Base-by-base conservation (phyloP, 2,888 invertebrate genomes). In the Disparrhopalites patrizii region DNA sequence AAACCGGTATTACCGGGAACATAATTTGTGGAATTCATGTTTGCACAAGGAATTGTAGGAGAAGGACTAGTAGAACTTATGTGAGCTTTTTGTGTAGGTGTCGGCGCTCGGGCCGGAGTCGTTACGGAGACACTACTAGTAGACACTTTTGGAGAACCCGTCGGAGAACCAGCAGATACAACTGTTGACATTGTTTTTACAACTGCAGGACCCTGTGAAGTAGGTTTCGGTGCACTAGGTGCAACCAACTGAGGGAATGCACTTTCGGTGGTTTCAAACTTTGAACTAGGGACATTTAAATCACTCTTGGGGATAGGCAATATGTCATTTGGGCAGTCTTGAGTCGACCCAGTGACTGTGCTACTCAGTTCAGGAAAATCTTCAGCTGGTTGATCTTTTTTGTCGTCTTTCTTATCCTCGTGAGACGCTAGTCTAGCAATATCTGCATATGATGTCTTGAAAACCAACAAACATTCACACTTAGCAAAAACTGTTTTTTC, bases 301-400 rank as follows among this genome's bases (percentile, higher is more conserved):
- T 63, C 63, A 63, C 63, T 56, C 47, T 55, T 63, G 7, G 63
- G 64, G 20, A 23, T 55, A 38, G 56, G 52, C 62, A 63, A 8
- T 5, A 28, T n/a, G 18, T 63, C 62, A 54, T 28, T 25, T 20
- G 40, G 27, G 18, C 62, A 52, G 2, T 38, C 51, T 20, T 61
- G 50, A 27, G 31, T 18, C 25, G 51, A 20, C 20, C 15, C 47
- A 47, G 36, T 33, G 18, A 50, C 50, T 2, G 62, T 54, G 23
- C 43, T 28, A n/a, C 18, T 28, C n/a, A 64, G 23, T 43, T 64
- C 64, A 25, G 64, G 64, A 30, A 56, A 64, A 15, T 64, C 64
- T 57, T 56, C 62, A 23, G 28, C 18, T 30, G 57, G 47, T 15
- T 43, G 60, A 47, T 64, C 64, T 25, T 33, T 50, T 23, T 43